phyloP scores from a whole-genome alignment of 2,797 vertebrate genomes.

The Anas capensis region DNA sequence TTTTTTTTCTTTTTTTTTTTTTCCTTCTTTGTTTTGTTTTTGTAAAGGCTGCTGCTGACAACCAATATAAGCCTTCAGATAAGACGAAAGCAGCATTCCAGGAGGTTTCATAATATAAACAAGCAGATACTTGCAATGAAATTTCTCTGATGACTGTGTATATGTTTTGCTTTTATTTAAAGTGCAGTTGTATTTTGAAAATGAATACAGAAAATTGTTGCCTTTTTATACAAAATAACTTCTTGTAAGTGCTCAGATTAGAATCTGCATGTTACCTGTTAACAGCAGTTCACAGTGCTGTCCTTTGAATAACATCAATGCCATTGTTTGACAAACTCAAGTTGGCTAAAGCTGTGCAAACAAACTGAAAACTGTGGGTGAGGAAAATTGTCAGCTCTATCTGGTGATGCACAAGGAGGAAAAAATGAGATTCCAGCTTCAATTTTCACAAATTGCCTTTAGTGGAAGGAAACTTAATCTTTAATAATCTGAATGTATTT shows the following conservation, averaged over 20 bases:
- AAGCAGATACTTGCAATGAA: not conserved
- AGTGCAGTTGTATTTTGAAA: not conserved
- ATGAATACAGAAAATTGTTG: not conserved
- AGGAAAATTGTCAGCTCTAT: not conserved
- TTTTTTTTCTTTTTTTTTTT: fast-evolving
- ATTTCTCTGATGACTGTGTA: not conserved
- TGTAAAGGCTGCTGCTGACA: not conserved
- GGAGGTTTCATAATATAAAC: not conserved
- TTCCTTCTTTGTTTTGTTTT: not conserved
- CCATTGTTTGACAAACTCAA: not conserved
- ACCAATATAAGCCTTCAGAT: not conserved
- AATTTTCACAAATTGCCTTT: not conserved
- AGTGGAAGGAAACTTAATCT: not conserved
- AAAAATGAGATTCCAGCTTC: not conserved
- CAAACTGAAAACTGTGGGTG: not conserved
- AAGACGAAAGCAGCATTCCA: not conserved
- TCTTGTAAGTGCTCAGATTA: not conserved
- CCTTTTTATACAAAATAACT: not conserved
- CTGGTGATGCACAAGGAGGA: not conserved
- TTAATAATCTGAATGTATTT: not conserved
- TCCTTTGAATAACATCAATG: not conserved
- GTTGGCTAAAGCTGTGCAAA: not conserved
- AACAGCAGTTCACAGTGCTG: not conserved
- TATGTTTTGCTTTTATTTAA: slow-evolving; percentile 1
- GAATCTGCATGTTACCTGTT: not conserved